Percentiles rank a stretch among this genome's conserved stretches.
Conservation (phyloP, 1,140 invertebrate species). For the Dreissena polymorpha region DNA sequence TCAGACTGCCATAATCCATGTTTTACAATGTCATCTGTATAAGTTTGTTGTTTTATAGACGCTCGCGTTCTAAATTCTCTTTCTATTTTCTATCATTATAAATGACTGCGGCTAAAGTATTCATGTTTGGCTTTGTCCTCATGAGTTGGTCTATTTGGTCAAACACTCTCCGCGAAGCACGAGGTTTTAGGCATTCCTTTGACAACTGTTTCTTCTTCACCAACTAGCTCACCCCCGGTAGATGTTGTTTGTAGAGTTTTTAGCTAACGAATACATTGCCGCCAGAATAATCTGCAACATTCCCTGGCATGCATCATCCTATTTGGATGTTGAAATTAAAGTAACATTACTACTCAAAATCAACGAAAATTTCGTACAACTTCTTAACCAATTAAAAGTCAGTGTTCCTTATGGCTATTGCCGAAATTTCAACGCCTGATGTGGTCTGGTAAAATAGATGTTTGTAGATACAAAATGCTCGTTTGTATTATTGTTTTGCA, state of each 20-base stretch:
- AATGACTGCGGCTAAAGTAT: conserved; percentile 37
- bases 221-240: conserved; percentile 11
- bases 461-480: too few relatives aligned
- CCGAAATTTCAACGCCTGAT: too few relatives aligned
- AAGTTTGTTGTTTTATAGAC: conserved; percentile 16
- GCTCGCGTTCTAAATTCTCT: neutral
- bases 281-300: conserved; percentile 24
- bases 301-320: conserved; percentile 16
- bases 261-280: neutral
- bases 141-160: conserved; percentile 34
- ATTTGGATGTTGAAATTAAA: neutral
- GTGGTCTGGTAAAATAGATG: too few relatives aligned
- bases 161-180: conserved; percentile 50
- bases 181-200: conserved; percentile 30
- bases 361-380: too few relatives aligned
- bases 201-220: neutral
- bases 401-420: too few relatives aligned
- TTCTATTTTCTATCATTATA: conserved; percentile 42
- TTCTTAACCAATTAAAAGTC: too few relatives aligned
- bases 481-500: too few relatives aligned
- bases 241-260: conserved; percentile 31
- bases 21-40: conserved; percentile 16
- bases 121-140: conserved; percentile 37
- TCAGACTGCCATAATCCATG: conserved; percentile 19
- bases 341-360: too few relatives aligned